Base-by-base conservation (phyloP, 2,113 vertebrate species). In the Dipodomys ordii region DNA sequence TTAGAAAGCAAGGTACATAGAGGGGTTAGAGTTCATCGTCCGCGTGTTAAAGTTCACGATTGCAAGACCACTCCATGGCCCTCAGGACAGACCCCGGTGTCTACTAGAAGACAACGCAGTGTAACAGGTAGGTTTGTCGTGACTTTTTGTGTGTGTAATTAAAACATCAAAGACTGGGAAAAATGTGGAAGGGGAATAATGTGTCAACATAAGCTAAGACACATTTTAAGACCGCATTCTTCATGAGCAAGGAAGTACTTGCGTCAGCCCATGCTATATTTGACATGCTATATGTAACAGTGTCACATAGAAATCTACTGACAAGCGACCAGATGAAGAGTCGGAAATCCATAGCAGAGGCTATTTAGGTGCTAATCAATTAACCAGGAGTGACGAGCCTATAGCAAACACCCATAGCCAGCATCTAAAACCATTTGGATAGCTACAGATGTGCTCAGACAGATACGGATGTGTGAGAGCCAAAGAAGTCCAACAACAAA, bases 151-250 rank as follows among this genome's bases (percentile, higher is more conserved):
- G 16, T 28, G 32, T 73, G 46, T 35, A 76, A 79, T 73, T 72
- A 73, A 84, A 71, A 30, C 19, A 10, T 19, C 71, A 20, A 79
- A 44, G 20, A 30, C 12, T 28, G 8, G 30, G 67, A 13, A 53
- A 53, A 53, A 53, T 13, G 12, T 53, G 49, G 10, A 83, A 90
- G 3, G 62, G 79, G 84, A n/a, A 3, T 60, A 64, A 27, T 77
- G 60, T 69, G 86, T 90, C 81, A 92, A 49, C 30, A 79, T 85
- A 20, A 69, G 1, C 85, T 3, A 77, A 90, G 73, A 64, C 3
- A 8, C 27, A 76, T 93, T 90, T 87, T 76, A 90, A 90, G 18
- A 53, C 39, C 0, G 27, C 91, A 87, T 72, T 32, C 71, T 22
- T 39, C 76, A 11, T 28, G 32, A 62, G 27, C 89, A 76, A 83